Evolutionary conservation across 2,797 vertebrate species (phyloP).

Genomic region (Neosilurus hyrtlii): DNA sequence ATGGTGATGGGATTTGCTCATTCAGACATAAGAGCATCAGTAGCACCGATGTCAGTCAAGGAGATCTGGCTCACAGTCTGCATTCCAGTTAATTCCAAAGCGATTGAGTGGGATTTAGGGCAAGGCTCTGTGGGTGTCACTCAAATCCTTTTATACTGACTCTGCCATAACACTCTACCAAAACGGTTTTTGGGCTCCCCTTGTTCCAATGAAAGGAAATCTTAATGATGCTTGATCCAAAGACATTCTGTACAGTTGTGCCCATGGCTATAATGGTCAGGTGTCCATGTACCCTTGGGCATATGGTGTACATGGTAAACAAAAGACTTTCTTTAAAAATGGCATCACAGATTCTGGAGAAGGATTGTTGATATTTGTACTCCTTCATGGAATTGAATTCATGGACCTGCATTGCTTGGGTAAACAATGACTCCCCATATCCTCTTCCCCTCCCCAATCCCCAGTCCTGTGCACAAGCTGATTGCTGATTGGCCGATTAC

Average conservation of each 20-base stretch:
- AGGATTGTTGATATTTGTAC: no score
- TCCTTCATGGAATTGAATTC: no score
- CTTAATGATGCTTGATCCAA: neutral
- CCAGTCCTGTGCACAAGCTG: no score
- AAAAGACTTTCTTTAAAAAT: neutral
- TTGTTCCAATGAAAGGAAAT: neutral
- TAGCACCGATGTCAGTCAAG: no score
- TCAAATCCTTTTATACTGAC: neutral
- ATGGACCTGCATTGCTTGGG: no score
- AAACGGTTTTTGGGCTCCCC: neutral
- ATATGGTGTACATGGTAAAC: neutral
- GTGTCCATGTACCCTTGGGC: neutral
- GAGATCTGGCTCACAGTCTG: no score
- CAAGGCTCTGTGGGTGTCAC: neutral
- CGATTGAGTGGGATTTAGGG: neutral
- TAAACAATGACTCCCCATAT: no score
- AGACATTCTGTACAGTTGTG: neutral
- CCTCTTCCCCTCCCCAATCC: no score
- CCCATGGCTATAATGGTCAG: neutral
- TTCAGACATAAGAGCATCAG: no score
- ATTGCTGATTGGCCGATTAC: no score
- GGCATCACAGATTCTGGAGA: no score
- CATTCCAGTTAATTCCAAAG: neutral
- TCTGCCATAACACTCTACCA: neutral
- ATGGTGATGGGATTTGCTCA: no score